Evolutionary conservation across 2,797 vertebrate species (phyloP).

Genomic region (Trematomus bernacchii): DNA sequence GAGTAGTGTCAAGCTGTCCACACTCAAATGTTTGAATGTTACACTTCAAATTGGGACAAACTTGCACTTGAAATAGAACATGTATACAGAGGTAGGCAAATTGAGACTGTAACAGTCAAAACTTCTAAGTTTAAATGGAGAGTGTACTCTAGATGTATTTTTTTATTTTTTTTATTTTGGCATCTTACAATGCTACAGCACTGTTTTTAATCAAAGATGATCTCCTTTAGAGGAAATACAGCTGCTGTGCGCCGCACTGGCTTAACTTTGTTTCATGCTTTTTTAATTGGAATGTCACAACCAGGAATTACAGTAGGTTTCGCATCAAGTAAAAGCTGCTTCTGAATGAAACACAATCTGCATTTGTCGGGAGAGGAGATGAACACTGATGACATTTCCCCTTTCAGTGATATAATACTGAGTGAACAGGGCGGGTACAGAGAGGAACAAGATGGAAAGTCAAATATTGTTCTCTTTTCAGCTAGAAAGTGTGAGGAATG

Average conservation of each 20-base stretch:
- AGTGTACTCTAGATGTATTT: background rate
- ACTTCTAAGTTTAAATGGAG: constrained; percentile 2
- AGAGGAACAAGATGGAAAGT: background rate
- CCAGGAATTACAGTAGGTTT: constrained; percentile 32
- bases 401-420: background rate
- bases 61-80: too few relatives aligned
- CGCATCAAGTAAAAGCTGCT: constrained; percentile 22
- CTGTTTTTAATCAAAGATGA: constrained; percentile 34
- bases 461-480: constrained; percentile 8
- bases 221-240: constrained; percentile 1
- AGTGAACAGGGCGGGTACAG: background rate
- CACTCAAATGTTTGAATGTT: too few relatives aligned
- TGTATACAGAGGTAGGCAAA: too few relatives aligned
- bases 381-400: background rate
- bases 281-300: constrained; percentile 58
- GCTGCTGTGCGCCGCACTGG: background rate
- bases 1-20: too few relatives aligned
- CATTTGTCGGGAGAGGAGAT: constrained; percentile 13
- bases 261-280: constrained; percentile 16
- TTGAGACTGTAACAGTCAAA: too few relatives aligned
- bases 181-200: constrained; percentile 6
- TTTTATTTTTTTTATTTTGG: constrained; percentile 19
- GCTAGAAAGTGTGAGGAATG: background rate
- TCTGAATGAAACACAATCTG: constrained; percentile 30
- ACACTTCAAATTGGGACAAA: too few relatives aligned